These are phyloP conservation scores for Channa argus DNA, from an alignment of 2,113 vertebrate species.

Conservation along the genomic window DNA sequence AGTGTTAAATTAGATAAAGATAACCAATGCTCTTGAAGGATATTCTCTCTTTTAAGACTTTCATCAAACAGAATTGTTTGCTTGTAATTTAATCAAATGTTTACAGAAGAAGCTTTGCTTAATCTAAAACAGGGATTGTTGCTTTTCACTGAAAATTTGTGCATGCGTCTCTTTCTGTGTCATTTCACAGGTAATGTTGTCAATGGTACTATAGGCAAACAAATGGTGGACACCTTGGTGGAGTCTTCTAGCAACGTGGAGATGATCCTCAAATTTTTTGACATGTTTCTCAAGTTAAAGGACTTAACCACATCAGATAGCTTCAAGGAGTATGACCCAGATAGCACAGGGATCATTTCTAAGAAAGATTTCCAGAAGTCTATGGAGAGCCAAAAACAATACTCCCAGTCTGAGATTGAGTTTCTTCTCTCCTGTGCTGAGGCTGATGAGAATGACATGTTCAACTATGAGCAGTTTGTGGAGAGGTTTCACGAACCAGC, in stretches of 20 bases:
- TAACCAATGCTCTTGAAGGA: conserved; percentile 2
- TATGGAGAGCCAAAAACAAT: conserved; percentile 99
- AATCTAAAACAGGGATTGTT: background rate
- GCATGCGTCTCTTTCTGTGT: background rate
- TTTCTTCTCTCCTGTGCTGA: conserved; percentile 95
- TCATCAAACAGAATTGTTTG: conserved; percentile 31
- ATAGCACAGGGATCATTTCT: conserved; percentile 95
- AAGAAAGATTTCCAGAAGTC: conserved; percentile 99
- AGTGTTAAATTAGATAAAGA: background rate
- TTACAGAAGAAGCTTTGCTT: conserved; percentile 9
- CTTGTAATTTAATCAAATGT: conserved; percentile 23
- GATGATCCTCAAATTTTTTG: conserved; percentile 99
- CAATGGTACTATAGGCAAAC: conserved; percentile 98
- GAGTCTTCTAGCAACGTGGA: conserved; percentile 98
- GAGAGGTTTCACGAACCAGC: conserved; percentile 96
- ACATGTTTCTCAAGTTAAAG: conserved; percentile 99
- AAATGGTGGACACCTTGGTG: conserved; percentile 98
- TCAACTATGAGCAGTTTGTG: conserved; percentile 96
- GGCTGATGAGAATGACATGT: conserved; percentile 97
- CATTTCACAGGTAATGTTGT: conserved; percentile 92
- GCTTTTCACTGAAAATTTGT: background rate
- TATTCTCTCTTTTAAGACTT: background rate
- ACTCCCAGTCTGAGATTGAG: conserved; percentile 94
- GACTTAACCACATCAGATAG: conserved; percentile 95
- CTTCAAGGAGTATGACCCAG: conserved; percentile 94